Percentiles rank a stretch among this genome's conserved stretches.
These are phyloP conservation scores for Zygothrica quintamaculata DNA, from an alignment of 2,888 invertebrate species.

Conservation along the genomic window DNA sequence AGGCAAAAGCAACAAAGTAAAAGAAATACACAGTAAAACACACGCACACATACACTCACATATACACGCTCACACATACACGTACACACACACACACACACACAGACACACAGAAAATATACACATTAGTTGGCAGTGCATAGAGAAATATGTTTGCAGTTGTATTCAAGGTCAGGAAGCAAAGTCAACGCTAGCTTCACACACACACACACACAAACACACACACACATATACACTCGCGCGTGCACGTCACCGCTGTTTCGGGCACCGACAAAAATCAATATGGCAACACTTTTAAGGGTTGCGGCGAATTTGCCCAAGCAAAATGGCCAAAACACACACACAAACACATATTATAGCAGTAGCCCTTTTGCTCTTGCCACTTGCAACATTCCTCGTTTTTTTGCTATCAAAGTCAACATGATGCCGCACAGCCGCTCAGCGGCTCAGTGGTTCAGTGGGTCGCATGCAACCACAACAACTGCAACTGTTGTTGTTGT, in stretches of 20 bases:
- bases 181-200: slow-evolving; percentile 53
- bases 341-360: slow-evolving; percentile 5
- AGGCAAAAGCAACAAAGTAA: slow-evolving; percentile 49
- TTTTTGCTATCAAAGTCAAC: too few species aligned
- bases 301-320: slow-evolving; percentile 70
- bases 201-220: slow-evolving; percentile 28
- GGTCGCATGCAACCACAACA: slow-evolving; percentile 56
- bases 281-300: slow-evolving; percentile 78
- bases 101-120: too few species aligned
- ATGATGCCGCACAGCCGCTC: not conserved
- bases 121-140: slow-evolving; percentile 60
- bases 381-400: slow-evolving; percentile 11
- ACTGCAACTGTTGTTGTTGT: slow-evolving; percentile 49
- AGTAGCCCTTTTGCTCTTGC: slow-evolving; percentile 21
- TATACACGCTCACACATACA: slow-evolving; percentile 19
- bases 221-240: slow-evolving; percentile 23
- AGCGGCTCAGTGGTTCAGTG: slow-evolving; percentile 71
- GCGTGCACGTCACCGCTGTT: slow-evolving; percentile 21
- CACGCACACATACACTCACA: slow-evolving; percentile 35
- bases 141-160: slow-evolving; percentile 61
- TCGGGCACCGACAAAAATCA: slow-evolving; percentile 58
- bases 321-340: slow-evolving; percentile 22
- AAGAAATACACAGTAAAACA: slow-evolving; percentile 36
- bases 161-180: slow-evolving; percentile 78
- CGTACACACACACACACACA: slow-evolving; percentile 18